Base-by-base conservation (phyloP, 2,797 vertebrate genomes). In the Sciurus carolinensis region DNA sequence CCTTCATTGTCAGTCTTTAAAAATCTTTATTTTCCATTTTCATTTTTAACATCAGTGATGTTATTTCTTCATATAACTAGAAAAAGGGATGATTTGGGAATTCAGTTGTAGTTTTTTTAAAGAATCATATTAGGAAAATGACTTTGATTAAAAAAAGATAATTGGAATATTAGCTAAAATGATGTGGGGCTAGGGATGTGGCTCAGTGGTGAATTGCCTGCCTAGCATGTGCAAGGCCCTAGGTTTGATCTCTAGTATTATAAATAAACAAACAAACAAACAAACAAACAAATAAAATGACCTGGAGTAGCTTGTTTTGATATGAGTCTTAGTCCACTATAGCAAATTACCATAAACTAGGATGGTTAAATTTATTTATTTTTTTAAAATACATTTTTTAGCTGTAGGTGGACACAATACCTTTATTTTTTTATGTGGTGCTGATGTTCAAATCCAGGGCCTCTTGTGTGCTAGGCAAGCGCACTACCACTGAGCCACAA, bases 121-220 rank as follows among this genome's bases (percentile, higher is more conserved):
- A 96, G 62, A 79, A 95, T 71, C 87, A 9, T 72, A 36, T 73
- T 87, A 76, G 69, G 42, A 95, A 96, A 87, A 50, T 93, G 83
- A 62, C 59, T 67, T 87, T 82, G 20, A 54, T n/a, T 47, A 47
- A 7, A 47, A 93, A 28, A 95, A 64, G n/a, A 72, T 52, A 64
- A 94, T 79, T 76, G 50, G 64, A 69, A 47, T 91, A 42, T 88
- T 96, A 95, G 33, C 39, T 88, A 69, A 96, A 95, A 89, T 62
- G 59, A 26, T 28, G 0, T 62, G 26, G 59, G 59, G 24, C 26
- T 62, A 26, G 8, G 59, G 59, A 62, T 62, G 59, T 62, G 26
- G 59, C 59, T 62, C 10, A 62, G 59, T 62, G 59, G 59, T 62
- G 12, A 9, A 62, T 57, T 57, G 54, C 59, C 26, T 62, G 59